Conservation (phyloP, 2,113 vertebrate genomes). For the Crotalus helleri region DNA sequence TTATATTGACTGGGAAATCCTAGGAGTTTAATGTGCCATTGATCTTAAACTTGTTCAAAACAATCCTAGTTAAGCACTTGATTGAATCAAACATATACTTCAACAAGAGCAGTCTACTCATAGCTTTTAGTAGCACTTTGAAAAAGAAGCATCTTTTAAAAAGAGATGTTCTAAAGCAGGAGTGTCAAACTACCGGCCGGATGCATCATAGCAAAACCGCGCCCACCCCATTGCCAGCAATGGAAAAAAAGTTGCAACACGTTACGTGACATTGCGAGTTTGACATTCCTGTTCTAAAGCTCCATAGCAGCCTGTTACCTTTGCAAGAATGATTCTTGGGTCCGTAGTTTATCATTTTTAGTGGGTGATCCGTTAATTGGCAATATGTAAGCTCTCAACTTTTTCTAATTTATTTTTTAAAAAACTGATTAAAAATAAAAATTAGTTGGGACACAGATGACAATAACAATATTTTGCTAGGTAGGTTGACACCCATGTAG, state of each 20-base stretch:
- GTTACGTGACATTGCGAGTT: too few relatives aligned
- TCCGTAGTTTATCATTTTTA: neutral
- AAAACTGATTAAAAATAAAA: neutral
- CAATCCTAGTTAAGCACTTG: neutral
- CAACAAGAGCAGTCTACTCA: neutral
- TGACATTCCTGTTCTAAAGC: neutral
- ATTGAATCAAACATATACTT: neutral
- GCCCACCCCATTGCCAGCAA: too few relatives aligned
- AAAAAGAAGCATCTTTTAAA: neutral
- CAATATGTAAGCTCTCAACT: neutral
- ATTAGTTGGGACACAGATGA: neutral
- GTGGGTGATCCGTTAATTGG: neutral
- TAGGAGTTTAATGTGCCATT: neutral
- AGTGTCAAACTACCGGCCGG: too few relatives aligned
- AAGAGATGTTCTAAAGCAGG: too few relatives aligned
- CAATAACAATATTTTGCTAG: neutral
- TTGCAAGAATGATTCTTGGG: neutral
- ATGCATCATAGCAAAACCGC: too few relatives aligned
- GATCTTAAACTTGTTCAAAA: neutral
- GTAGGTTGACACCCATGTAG: neutral
- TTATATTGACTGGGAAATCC: neutral
- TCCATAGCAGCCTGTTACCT: neutral
- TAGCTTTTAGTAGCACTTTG: neutral
- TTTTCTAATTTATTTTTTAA: neutral
- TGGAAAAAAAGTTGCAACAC: too few relatives aligned